Percentiles rank a stretch among this genome's conserved stretches.
phyloP scores from a whole-genome alignment of 2,797 vertebrate genomes.

The Rhinogobio ventralis region DNA sequence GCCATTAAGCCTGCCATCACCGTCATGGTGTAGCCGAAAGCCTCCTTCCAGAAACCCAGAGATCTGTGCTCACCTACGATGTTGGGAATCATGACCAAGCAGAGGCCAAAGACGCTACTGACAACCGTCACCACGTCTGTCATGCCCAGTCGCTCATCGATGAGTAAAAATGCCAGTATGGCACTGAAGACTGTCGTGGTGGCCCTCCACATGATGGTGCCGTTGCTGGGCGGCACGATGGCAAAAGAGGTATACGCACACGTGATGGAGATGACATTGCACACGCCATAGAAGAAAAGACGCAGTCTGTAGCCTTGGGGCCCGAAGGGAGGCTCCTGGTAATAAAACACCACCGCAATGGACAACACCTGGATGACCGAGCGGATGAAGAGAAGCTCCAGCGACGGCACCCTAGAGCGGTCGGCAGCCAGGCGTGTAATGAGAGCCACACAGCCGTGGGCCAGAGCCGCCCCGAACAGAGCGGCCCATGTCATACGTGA shows the following conservation, averaged over 20 bases:
- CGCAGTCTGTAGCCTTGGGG: slow-evolving; percentile 88
- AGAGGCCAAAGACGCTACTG: slow-evolving; percentile 88
- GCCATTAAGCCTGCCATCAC: slow-evolving; percentile 94
- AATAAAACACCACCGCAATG: slow-evolving; percentile 85
- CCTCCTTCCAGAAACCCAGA: slow-evolving; percentile 89
- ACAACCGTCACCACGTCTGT: slow-evolving; percentile 84
- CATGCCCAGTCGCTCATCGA: slow-evolving; percentile 90
- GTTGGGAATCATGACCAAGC: slow-evolving; percentile 90
- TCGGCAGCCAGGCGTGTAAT: slow-evolving; percentile 90
- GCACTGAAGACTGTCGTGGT: slow-evolving; percentile 93
- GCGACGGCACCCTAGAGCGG: slow-evolving; percentile 88
- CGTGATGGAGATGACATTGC: slow-evolving; percentile 94
- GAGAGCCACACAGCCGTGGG: slow-evolving; percentile 90
- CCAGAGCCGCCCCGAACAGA: slow-evolving; percentile 88
- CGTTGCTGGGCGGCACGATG: slow-evolving; percentile 90
- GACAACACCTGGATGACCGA: slow-evolving; percentile 90
- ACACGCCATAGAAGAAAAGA: slow-evolving; percentile 90
- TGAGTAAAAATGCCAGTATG: slow-evolving; percentile 89
- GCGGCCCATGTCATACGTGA: slow-evolving; percentile 90
- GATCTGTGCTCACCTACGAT: slow-evolving; percentile 81
- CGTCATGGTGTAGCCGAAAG: slow-evolving; percentile 94
- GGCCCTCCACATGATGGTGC: slow-evolving; percentile 92
- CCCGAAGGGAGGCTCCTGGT: slow-evolving; percentile 91
- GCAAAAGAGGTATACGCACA: slow-evolving; percentile 94
- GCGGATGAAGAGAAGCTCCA: slow-evolving; percentile 93